phyloP scores from a whole-genome alignment of 30 jellyfish, hydroid and myxozoan genomes.

The Aurelia sp. region DNA sequence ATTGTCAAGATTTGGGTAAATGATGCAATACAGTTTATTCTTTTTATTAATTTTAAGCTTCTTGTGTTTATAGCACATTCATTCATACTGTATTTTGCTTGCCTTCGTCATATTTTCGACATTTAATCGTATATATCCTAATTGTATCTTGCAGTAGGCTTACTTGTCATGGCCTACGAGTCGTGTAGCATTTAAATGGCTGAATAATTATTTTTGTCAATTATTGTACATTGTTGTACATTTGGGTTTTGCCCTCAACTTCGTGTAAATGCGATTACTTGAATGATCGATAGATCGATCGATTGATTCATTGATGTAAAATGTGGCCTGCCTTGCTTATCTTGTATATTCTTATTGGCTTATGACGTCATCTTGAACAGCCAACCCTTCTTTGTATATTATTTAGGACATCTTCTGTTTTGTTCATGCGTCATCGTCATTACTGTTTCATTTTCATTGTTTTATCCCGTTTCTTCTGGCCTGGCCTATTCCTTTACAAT shows the following conservation, averaged over 20 bases:
- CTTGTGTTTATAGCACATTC: slow-evolving; percentile 62
- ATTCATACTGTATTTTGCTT: slow-evolving; percentile 36
- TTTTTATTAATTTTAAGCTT: slow-evolving; percentile 14
- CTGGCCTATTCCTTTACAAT: no score
- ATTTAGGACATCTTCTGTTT: neutral
- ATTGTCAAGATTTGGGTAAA: no score
- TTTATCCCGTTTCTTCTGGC: no score
- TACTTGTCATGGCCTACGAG: slow-evolving; percentile 6
- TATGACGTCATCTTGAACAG: slow-evolving; percentile 51
- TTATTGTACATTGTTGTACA: slow-evolving; percentile 78
- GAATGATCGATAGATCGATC: no score
- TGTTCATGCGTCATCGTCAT: no score
- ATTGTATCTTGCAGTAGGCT: neutral
- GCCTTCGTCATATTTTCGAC: slow-evolving; percentile 54
- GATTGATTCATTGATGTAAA: slow-evolving; percentile 40
- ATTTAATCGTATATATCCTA: slow-evolving; percentile 23
- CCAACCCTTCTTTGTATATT: slow-evolving; percentile 24
- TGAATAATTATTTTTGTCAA: slow-evolving; percentile 65
- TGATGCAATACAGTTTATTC: neutral
- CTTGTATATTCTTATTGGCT: slow-evolving; percentile 49
- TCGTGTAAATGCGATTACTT: neutral
- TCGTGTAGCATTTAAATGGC: slow-evolving; percentile 34
- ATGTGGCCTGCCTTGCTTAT: slow-evolving; percentile 65
- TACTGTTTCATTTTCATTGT: no score
- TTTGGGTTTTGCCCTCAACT: slow-evolving; percentile 70